Conservation (phyloP, 2,113 vertebrate genomes). For the Zapornia atra region DNA sequence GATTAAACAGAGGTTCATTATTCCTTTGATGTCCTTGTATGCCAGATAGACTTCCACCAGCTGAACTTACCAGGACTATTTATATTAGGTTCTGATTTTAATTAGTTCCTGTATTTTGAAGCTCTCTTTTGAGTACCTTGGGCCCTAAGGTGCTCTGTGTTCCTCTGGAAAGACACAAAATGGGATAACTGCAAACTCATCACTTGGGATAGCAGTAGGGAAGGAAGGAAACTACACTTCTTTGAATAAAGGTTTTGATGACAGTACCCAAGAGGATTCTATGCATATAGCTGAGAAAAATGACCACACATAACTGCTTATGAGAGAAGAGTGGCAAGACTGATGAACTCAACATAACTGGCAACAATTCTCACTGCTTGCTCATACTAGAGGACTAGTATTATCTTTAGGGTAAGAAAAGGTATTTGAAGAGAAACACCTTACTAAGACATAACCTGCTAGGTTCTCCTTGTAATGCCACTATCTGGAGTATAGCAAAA, state of each 20-base stretch:
- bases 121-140: neutral
- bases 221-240: neutral
- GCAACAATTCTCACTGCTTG: neutral
- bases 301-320: accelerated
- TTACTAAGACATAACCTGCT: neutral
- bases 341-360: neutral
- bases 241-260: neutral
- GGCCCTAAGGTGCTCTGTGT: neutral
- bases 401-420: neutral
- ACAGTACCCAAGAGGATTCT: neutral
- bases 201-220: neutral
- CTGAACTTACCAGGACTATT: neutral
- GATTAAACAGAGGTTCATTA: constrained; percentile 53
- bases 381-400: neutral
- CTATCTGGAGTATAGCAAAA: neutral
- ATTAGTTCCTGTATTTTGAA: constrained; percentile 34
- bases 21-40: constrained; percentile 52
- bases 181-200: neutral
- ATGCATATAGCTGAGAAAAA: neutral
- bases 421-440: neutral
- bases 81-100: constrained; percentile 25
- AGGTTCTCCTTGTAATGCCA: neutral
- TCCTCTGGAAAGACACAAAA: neutral
- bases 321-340: neutral
- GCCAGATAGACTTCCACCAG: neutral